Percentiles rank a stretch among this genome's conserved stretches.
phyloP scores from a whole-genome alignment of 2,113 vertebrate genomes.

The Erythrolamprus reginae region DNA sequence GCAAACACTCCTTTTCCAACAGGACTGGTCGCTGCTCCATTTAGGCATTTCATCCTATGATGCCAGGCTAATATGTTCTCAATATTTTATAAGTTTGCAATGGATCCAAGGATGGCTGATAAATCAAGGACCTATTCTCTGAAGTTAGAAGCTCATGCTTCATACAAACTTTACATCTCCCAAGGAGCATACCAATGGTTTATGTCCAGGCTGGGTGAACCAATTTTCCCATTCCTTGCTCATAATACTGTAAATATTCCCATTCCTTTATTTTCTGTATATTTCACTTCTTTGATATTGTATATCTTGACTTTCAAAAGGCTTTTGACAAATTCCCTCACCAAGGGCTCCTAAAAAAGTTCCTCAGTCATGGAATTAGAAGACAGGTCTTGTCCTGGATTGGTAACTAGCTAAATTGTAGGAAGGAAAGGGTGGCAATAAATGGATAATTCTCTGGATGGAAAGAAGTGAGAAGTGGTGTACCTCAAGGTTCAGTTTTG shows the following conservation, averaged over 20 bases:
- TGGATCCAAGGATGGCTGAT: not conserved
- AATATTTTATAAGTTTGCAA: not conserved
- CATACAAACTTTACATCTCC: not conserved
- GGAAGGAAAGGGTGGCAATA: no score
- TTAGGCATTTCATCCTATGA: not conserved
- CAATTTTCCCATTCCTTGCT: not conserved
- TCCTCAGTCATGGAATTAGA: no score
- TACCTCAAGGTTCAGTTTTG: no score
- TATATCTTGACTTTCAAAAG: no score
- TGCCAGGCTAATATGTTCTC: not conserved
- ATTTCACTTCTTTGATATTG: not conserved
- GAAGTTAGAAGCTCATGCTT: not conserved
- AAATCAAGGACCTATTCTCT: not conserved
- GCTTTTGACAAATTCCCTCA: no score
- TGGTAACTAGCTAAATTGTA: no score
- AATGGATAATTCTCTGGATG: no score
- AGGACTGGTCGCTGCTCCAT: not conserved
- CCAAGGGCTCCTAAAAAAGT: no score
- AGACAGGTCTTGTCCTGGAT: no score
- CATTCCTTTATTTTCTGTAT: not conserved
- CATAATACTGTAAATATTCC: not conserved
- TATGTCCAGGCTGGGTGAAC: not conserved
- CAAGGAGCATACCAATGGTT: not conserved
- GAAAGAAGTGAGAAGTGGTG: no score
- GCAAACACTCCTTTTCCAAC: not conserved